Base-by-base conservation (phyloP, 2,797 vertebrate genomes). In the Epinephelus coioides region DNA sequence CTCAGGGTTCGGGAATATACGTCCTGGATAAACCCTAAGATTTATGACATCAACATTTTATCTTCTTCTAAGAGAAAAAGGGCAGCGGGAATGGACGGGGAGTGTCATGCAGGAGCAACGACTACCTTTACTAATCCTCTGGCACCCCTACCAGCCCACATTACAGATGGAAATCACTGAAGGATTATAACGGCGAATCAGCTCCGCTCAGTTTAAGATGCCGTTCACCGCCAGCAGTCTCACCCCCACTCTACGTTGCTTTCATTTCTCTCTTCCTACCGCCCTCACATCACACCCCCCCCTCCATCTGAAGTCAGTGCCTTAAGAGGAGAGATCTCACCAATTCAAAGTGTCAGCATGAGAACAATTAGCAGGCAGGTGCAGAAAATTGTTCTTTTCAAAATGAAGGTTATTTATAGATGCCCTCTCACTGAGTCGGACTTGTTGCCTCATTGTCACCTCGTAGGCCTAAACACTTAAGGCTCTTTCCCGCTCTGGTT, bases 361-460 rank as follows among this genome's bases (percentile, higher is more conserved):
- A 77, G 80, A 92, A 93, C 87, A 91, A 94, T 92, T 93, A 93
- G 88, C 71, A 87, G 66, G 71, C 85, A 93, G 83, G 90, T 92
- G 91, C 76, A 86, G 83, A 86, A 84, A 83, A 90, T 73, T 91
- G 84, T 69, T 92, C 85, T 84, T 90, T 90, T 91, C 80, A 79
- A 79, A 85, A 92, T 88, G 81, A 86, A 69, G 59, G 83, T 88
- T 92, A 89, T 90, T 85, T 89, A 83, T 84, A 79, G 49, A 34
- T 53, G 30, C 47, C 71, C 57, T 67, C 81, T 72, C 10, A 6
- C 51, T 25, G 55, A 82, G 69, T 49, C 64, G 91, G 87, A 88
- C 89, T 83, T 40, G 75, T 56, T 79, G 71, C 40, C 57, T 87
- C 70, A 30, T 78, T 73, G 73, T 88, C 82, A 73, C 69, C 53